A percentile compares a stretch with the other conserved stretches of the same genome.
phyloP scores from a whole-genome alignment of 2,888 invertebrate species.

The Entomobrya multifasciata region DNA sequence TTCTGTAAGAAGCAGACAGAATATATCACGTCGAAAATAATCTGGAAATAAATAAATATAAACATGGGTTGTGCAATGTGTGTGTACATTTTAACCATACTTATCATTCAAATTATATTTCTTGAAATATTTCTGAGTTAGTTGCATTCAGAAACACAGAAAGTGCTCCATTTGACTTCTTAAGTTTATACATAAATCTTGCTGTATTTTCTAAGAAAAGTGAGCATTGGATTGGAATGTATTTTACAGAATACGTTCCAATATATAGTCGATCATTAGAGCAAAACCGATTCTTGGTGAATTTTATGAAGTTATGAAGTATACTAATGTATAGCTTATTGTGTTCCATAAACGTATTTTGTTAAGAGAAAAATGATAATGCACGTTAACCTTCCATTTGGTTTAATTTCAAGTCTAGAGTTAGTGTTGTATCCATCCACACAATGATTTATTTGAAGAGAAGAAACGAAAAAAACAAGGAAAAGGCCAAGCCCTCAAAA shows the following conservation, averaged over 20 bases:
- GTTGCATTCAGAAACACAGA: too few relatives aligned
- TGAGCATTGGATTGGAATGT: too few relatives aligned
- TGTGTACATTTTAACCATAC: too few relatives aligned
- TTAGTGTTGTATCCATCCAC: too few relatives aligned
- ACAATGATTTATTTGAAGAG: constrained; percentile 60
- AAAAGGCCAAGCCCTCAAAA: constrained; percentile 68
- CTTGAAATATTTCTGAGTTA: background rate
- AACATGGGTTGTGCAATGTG: too few relatives aligned
- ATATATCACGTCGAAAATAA: constrained; percentile 18
- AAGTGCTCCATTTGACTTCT: too few relatives aligned
- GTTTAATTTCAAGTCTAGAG: background rate
- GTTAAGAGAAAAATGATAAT: background rate
- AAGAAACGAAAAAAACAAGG: constrained; percentile 45
- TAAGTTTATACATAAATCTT: too few relatives aligned
- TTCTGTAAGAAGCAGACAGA: constrained; percentile 5
- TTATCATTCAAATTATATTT: background rate
- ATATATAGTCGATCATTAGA: constrained; percentile 61
- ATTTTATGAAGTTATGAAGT: background rate
- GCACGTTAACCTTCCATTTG: constrained; percentile 17
- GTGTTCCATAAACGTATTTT: background rate
- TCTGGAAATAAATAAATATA: too few relatives aligned
- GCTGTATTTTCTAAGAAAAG: too few relatives aligned
- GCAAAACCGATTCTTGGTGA: constrained; percentile 37
- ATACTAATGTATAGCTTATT: too few relatives aligned
- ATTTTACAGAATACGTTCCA: too few relatives aligned